A percentile compares a stretch with the other conserved stretches of the same genome.
phyloP scores from a whole-genome alignment of 2,797 vertebrate species.

The Cuculus canorus region DNA sequence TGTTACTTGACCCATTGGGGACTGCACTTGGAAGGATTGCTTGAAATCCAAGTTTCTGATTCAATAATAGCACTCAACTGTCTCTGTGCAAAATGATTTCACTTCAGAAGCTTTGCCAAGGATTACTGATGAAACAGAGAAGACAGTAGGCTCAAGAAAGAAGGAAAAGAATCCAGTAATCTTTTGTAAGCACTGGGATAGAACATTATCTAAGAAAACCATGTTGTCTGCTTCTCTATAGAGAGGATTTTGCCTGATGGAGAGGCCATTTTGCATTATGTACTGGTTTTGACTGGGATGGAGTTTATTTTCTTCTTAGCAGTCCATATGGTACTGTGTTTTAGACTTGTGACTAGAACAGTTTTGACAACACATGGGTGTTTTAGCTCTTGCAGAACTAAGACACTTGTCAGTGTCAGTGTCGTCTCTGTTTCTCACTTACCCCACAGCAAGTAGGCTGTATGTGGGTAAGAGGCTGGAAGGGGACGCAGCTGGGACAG shows the following conservation, averaged over 20 bases:
- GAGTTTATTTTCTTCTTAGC: not conserved
- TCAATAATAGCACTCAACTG: not conserved
- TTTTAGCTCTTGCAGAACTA: not conserved
- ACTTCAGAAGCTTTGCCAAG: not conserved
- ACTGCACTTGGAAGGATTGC: not conserved
- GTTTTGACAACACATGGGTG: not conserved
- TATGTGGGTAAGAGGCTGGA: not conserved
- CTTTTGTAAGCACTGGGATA: not conserved
- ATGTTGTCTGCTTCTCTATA: not conserved
- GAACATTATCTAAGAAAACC: not conserved
- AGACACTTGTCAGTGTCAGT: no score
- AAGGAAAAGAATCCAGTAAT: not conserved
- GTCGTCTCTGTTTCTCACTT: not conserved
- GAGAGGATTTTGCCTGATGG: not conserved
- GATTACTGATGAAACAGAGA: not conserved
- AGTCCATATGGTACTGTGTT: not conserved
- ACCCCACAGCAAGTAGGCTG: rapidly evolving
- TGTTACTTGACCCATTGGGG: not conserved
- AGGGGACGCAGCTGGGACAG: not conserved
- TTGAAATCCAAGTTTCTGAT: not conserved
- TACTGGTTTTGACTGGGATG: not conserved
- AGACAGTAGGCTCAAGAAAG: not conserved
- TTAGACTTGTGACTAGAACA: not conserved
- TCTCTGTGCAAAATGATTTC: not conserved
- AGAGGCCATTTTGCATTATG: not conserved